Base-by-base conservation (phyloP, 2,113 vertebrate species). In the Eleginops maclovinus region DNA sequence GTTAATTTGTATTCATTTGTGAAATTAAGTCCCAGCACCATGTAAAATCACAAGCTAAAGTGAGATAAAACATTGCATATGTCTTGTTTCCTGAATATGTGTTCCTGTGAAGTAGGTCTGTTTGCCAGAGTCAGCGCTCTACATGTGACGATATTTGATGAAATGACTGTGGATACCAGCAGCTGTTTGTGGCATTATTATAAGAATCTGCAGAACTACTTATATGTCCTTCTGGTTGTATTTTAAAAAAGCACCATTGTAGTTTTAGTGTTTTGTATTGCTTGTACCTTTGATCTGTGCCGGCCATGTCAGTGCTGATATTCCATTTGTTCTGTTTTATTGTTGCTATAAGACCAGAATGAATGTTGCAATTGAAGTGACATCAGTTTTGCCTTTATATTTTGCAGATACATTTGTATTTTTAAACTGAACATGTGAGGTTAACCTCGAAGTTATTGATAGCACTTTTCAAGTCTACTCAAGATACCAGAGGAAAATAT, bases 331-430 rank as follows among this genome's bases (percentile, higher is more conserved):
- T 51, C 40, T 69, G 12, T 79, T 67, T 44, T 61, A 56, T 54
- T 63, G 73, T 75, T 50, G 67, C 43, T 83, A 11, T 68, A 24
- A 71, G 81, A 86, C 84, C 82, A 85, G 69, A 85, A 47, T 86
- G 87, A 90, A 89, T 89, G 89, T 90, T 80, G 46, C 60, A 74
- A 56, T 43, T 61, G 64, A 56, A 55, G 21, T 75, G 64, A 67
- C 51, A 46, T 36, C 12, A 36, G 17, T 50, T 80, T 65, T 75
- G n/a, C 19, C 44, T 78, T 71, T 49, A 26, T 47, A 41, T 67
- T 67, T 51, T 75, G 59, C 31, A 53, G 69, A 61, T 59, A 55
- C 70, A 68, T 24, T 28, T 12, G 9, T 43, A 17, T 19, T 62
- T 67, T 73, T 17, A 59, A 68, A 83, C 2, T 55, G 40, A 67